A percentile compares a stretch with the other conserved stretches of the same genome.
These are phyloP conservation scores for Spizella passerina DNA, from an alignment of 2,797 vertebrate genomes.

Conservation along the genomic window DNA sequence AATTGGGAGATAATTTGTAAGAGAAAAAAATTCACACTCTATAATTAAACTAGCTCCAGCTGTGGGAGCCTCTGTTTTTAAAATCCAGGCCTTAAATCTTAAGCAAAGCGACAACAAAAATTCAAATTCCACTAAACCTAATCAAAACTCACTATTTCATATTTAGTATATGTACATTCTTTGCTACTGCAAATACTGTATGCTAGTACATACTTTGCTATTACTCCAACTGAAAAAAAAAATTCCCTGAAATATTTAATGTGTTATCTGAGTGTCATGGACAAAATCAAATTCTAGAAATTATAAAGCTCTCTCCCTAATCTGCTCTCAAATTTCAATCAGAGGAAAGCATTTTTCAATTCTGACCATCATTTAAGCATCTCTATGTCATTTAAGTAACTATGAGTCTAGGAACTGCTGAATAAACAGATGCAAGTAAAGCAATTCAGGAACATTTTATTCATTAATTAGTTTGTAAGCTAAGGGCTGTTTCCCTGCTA, in stretches of 20 bases:
- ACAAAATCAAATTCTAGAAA: background rate
- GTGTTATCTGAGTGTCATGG: background rate
- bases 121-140: background rate
- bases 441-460: background rate
- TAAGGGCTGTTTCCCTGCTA: background rate
- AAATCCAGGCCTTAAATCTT: background rate
- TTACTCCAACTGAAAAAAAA: background rate
- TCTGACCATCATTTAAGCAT: background rate
- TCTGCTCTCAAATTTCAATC: background rate
- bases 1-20: background rate
- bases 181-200: background rate
- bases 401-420: background rate
- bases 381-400: background rate
- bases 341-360: background rate
- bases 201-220: background rate
- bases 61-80: background rate
- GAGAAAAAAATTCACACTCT: background rate
- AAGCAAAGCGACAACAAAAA: background rate
- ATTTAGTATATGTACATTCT: background rate
- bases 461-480: slow-evolving; percentile 4
- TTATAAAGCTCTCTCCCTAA: background rate
- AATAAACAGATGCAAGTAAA: background rate
- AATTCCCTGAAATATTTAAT: background rate
- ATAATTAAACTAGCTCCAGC: background rate
- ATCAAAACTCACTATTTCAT: background rate